A percentile compares a stretch with the other conserved stretches of the same genome.
phyloP scores from a whole-genome alignment of 2,888 invertebrate genomes.

The Aspidapion aeneum region DNA sequence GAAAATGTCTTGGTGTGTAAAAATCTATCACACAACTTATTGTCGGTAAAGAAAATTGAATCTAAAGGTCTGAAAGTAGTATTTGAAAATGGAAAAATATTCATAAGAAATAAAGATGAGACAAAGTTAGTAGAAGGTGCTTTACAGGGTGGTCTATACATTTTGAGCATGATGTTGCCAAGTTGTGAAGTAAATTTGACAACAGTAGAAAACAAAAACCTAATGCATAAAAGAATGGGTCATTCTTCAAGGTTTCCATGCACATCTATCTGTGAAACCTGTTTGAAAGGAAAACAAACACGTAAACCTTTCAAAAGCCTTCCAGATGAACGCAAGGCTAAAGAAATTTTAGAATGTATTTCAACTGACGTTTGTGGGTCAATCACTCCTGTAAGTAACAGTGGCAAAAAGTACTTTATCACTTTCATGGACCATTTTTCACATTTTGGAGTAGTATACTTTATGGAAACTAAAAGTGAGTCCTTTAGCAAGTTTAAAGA shows the following conservation, averaged over 20 bases:
- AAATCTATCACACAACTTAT: constrained; percentile 21
- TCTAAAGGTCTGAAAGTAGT: constrained; percentile 19
- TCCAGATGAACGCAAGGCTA: constrained; percentile 12
- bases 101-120: constrained; percentile 15
- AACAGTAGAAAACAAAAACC: background rate
- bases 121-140: constrained; percentile 16
- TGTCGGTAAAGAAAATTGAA: constrained; percentile 26
- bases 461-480: constrained; percentile 16
- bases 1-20: constrained; percentile 23
- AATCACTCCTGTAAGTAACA: constrained; percentile 17
- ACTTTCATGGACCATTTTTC: constrained; percentile 22
- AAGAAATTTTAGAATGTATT: constrained; percentile 14
- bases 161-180: background rate
- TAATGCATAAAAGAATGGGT: constrained; percentile 28
- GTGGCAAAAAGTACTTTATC: constrained; percentile 19
- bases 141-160: background rate
- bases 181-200: background rate
- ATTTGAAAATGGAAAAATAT: constrained; percentile 22
- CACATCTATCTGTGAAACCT: constrained; percentile 23
- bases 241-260: constrained; percentile 25
- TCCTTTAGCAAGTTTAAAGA: constrained; percentile 17
- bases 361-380: constrained; percentile 21
- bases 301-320: background rate
- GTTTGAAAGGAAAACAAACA: constrained; percentile 19
- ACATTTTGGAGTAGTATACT: constrained; percentile 14